Conservation (phyloP, 2,797 vertebrate species). For the Phyllotis vaccarum region DNA sequence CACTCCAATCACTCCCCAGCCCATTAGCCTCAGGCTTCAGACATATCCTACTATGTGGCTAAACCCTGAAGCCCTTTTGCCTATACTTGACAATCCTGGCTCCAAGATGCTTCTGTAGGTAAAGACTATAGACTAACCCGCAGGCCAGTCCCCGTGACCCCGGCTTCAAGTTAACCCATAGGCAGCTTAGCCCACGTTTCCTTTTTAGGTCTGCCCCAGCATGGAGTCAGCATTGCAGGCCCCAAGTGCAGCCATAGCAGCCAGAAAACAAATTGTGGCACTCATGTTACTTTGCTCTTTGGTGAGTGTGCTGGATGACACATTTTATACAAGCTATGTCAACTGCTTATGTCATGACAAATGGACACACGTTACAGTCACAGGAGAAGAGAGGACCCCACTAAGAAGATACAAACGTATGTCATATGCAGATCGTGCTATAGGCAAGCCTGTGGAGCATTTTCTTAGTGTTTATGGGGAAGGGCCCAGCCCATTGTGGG, state of each 20-base stretch:
- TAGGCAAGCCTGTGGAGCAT: not conserved
- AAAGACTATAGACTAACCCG: not conserved
- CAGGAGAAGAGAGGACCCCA: not conserved
- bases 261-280: too few species aligned
- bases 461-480: not conserved
- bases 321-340: not conserved
- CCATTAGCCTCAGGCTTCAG: not conserved
- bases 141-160: not conserved
- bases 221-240: not conserved
- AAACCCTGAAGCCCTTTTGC: not conserved
- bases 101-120: not conserved
- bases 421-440: not conserved
- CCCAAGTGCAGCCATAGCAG: not conserved
- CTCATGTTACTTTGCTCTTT: too few species aligned
- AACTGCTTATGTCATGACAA: not conserved
- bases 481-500: not conserved
- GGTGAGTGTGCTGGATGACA: not conserved
- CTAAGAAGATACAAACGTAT: not conserved
- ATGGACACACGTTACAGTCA: not conserved
- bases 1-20: not conserved
- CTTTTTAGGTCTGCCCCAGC: not conserved
- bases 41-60: too few species aligned
- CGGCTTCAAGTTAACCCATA: not conserved
- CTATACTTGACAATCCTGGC: not conserved
- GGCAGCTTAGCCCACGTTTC: not conserved